Conservation (phyloP, 2,888 invertebrate genomes). For the Polydrusus pterygomalis region DNA sequence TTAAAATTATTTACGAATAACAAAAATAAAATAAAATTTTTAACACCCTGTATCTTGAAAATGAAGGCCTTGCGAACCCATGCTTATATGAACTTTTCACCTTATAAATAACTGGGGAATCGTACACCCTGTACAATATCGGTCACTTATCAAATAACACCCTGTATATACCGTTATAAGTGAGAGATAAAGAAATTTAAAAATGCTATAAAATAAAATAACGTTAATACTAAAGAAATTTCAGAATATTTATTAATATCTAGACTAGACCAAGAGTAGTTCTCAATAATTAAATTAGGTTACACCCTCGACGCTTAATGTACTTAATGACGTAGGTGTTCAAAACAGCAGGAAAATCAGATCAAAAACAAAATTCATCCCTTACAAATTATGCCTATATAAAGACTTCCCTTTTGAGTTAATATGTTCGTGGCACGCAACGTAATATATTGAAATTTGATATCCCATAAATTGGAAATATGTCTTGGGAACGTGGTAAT, state of each 20-base stretch:
- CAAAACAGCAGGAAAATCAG: conserved; percentile 20
- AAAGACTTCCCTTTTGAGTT: conserved; percentile 32
- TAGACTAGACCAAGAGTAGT: too few relatives aligned
- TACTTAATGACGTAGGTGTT: conserved; percentile 1
- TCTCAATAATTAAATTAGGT: neutral
- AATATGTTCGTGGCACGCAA: conserved; percentile 29
- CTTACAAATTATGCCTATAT: conserved; percentile 34
- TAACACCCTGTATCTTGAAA: too few relatives aligned
- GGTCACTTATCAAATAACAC: too few relatives aligned
- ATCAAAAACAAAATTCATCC: conserved; percentile 14
- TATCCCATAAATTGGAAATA: conserved; percentile 25
- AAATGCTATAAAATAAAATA: neutral
- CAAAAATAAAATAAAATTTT: too few relatives aligned
- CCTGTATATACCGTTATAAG: neutral
- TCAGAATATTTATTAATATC: too few relatives aligned
- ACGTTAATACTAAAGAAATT: too few relatives aligned
- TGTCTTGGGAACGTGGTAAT: neutral
- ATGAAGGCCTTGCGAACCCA: too few relatives aligned
- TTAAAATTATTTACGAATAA: too few relatives aligned
- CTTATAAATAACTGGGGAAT: too few relatives aligned
- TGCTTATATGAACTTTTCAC: too few relatives aligned
- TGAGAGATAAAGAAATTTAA: neutral
- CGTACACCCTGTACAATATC: too few relatives aligned
- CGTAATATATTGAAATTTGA: conserved; percentile 34
- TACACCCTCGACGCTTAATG: conserved; percentile 1